A percentile compares a stretch with the other conserved stretches of the same genome.
Conservation (phyloP, 2,888 invertebrate genomes). For the Enoplolaimus lenunculus region DNA sequence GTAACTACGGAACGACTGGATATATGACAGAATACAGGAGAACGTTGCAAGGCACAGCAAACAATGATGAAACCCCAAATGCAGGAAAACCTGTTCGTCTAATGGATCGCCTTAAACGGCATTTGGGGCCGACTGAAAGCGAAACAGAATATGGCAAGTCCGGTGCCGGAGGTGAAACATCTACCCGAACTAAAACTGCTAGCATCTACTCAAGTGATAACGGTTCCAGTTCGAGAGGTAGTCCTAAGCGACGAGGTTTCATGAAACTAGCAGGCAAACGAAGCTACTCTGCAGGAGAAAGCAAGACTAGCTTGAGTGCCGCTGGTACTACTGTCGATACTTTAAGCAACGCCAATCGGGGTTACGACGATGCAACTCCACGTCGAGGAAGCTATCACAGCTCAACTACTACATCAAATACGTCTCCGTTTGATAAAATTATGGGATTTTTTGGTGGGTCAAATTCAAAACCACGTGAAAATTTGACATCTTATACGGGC, state of each 20-base stretch:
- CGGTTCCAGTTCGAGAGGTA: not conserved
- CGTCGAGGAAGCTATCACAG: not conserved
- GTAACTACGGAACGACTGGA: not conserved
- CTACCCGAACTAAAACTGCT: not conserved
- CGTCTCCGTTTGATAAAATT: constrained; percentile 36
- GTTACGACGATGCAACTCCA: not conserved
- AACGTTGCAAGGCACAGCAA: not conserved
- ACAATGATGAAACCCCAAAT: too few species aligned
- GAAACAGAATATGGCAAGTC: not conserved
- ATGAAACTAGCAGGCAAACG: constrained; percentile 8
- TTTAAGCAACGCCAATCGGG: too few species aligned
- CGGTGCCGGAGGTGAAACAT: not conserved
- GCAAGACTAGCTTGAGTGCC: not conserved
- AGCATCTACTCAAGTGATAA: not conserved
- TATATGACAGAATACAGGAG: too few species aligned
- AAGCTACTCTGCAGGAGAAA: not conserved
- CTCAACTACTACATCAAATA: not conserved
- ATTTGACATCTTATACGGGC: too few species aligned
- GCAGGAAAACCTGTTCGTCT: constrained; percentile 10
- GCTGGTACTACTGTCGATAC: too few species aligned
- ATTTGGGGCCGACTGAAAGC: constrained; percentile 3
- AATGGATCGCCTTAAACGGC: constrained; percentile 17
- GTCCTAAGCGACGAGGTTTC: not conserved
- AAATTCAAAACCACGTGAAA: not conserved
- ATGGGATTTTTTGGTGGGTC: constrained; percentile 29